These are phyloP conservation scores for Pseudachorutes palmiensis DNA, from an alignment of 1,140 invertebrate genomes.

Conservation along the genomic window DNA sequence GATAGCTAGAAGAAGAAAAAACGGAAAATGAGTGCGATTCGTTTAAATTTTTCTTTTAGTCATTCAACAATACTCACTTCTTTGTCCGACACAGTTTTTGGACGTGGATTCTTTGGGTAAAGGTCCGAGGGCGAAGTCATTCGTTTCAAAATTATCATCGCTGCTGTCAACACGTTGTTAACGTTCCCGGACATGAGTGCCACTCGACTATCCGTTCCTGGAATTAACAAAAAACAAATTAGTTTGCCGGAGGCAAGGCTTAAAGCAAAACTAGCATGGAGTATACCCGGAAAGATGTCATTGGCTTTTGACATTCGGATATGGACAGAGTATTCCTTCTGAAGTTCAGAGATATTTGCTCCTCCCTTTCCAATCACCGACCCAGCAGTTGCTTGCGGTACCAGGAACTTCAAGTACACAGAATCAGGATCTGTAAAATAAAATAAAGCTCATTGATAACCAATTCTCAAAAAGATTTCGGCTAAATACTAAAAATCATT, in stretches of 20 bases:
- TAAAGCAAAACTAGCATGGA: no score
- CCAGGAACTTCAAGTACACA: conserved; percentile 38
- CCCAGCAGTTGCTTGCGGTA: conserved; percentile 33
- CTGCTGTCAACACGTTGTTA: conserved; percentile 29
- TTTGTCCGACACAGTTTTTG: conserved; percentile 36
- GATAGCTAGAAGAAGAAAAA: conserved; percentile 31
- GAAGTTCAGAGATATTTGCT: conserved; percentile 38
- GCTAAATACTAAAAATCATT: no score
- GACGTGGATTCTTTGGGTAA: conserved; percentile 37
- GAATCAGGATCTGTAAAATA: conserved; percentile 33
- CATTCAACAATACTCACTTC: conserved; percentile 19
- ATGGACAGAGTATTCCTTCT: conserved; percentile 38
- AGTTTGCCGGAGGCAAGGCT: no score
- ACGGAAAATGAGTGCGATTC: neutral
- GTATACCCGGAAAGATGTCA: conserved; percentile 36
- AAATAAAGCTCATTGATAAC: neutral
- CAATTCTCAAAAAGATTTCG: neutral
- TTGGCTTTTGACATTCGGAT: conserved; percentile 38
- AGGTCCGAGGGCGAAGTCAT: conserved; percentile 38
- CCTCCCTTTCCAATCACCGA: conserved; percentile 38
- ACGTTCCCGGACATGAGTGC: conserved; percentile 37
- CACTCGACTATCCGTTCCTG: conserved; percentile 35
- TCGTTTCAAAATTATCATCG: conserved; percentile 38
- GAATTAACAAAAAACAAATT: neutral
- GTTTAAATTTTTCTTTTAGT: neutral